phyloP scores from a whole-genome alignment of 2,888 invertebrate genomes.

The Cetonia aurata region DNA sequence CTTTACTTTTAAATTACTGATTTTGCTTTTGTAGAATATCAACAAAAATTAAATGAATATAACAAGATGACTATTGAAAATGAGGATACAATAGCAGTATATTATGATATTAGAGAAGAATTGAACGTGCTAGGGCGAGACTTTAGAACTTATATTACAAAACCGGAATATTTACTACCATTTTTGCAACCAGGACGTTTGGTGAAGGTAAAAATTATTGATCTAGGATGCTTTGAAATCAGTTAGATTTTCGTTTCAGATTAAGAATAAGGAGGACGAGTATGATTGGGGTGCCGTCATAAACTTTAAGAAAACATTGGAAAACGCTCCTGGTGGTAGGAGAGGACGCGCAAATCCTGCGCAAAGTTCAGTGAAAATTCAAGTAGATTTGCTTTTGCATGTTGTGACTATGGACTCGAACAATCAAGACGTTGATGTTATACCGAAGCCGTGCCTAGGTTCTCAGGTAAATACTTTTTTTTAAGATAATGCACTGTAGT shows the following conservation, averaged over 20 bases:
- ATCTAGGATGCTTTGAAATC: not conserved
- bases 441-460: slow-evolving; percentile 78
- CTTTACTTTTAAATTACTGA: not conserved
- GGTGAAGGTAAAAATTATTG: slow-evolving; percentile 77
- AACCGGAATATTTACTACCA: slow-evolving; percentile 90
- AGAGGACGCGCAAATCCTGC: slow-evolving; percentile 68
- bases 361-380: slow-evolving; percentile 73
- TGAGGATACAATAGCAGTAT: slow-evolving; percentile 82
- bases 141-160: slow-evolving; percentile 84
- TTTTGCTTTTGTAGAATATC: slow-evolving; percentile 70
- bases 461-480: slow-evolving; percentile 68
- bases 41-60: slow-evolving; percentile 75
- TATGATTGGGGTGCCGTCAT: slow-evolving; percentile 98
- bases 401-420: slow-evolving; percentile 72
- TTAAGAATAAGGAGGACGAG: slow-evolving; percentile 85
- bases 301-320: slow-evolving; percentile 78
- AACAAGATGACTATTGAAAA: slow-evolving; percentile 76
- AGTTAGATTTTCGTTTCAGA: slow-evolving; percentile 65
- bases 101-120: slow-evolving; percentile 88
- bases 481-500: too few species aligned
- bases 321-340: slow-evolving; percentile 54
- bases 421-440: slow-evolving; percentile 64
- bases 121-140: slow-evolving; percentile 80
- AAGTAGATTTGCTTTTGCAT: slow-evolving; percentile 87
- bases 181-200: slow-evolving; percentile 96